These are phyloP conservation scores for Neocrepidodera transversa DNA, from an alignment of 2,888 invertebrate species.

Conservation along the genomic window DNA sequence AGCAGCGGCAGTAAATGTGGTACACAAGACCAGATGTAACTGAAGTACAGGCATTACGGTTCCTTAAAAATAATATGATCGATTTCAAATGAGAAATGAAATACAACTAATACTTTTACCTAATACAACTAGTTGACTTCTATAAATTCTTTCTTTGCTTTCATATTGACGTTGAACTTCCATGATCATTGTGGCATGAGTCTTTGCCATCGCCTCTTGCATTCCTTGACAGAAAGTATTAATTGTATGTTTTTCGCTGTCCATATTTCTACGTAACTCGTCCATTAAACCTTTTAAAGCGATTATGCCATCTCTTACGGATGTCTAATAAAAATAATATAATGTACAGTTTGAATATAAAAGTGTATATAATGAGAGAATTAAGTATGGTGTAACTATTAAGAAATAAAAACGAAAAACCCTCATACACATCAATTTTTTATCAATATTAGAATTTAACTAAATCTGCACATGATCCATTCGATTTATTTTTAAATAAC, in stretches of 20 bases:
- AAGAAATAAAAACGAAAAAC: no score
- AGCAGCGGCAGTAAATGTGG: conserved; percentile 74
- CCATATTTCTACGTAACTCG: conserved; percentile 70
- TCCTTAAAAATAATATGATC: conserved; percentile 56
- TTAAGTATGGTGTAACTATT: no score
- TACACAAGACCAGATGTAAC: conserved; percentile 73
- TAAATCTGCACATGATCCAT: no score
- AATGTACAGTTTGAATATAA: no score
- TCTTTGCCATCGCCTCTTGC: conserved; percentile 72
- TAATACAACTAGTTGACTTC: conserved; percentile 56
- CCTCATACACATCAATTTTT: no score
- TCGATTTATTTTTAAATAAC: no score
- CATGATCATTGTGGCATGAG: conserved; percentile 69
- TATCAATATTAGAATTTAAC: no score
- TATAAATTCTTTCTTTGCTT: conserved; percentile 59
- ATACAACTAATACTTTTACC: no score
- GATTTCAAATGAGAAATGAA: no score
- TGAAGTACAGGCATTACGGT: conserved; percentile 73
- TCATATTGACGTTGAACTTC: conserved; percentile 72
- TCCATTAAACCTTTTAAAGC: conserved; percentile 71
- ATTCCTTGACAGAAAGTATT: conserved; percentile 70
- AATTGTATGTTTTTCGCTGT: conserved; percentile 71
- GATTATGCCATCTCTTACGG: conserved; percentile 72
- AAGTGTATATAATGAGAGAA: no score
- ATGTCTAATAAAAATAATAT: conserved; percentile 61